Evolutionary conservation across 2,797 vertebrate genomes (phyloP).

Genomic region (Aratinga solstitialis): DNA sequence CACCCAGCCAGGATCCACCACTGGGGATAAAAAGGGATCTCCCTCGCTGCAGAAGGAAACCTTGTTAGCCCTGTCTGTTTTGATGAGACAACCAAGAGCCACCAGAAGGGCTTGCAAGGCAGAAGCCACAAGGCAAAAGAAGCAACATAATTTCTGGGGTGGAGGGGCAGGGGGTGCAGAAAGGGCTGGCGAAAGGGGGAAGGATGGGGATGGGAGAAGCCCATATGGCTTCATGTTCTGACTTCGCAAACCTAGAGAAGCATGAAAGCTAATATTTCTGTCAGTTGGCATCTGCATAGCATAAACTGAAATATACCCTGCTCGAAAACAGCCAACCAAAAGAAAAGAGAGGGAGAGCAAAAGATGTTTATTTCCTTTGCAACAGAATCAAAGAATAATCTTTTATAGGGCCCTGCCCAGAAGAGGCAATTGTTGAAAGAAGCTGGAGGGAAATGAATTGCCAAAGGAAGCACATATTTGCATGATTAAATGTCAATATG

Average conservation of each 20-base stretch:
- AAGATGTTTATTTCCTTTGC: neutral
- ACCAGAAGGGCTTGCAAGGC: neutral
- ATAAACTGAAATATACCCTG: neutral
- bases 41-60: neutral
- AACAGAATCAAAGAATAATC: neutral
- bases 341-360: neutral
- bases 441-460: conserved; percentile 40
- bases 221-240: neutral
- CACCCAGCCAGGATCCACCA: neutral
- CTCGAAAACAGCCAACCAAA: neutral
- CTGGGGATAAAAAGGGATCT: neutral
- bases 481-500: conserved; percentile 55
- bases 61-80: neutral
- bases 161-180: rapidly evolving
- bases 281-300: neutral
- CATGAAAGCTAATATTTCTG: neutral
- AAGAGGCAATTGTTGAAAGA: neutral
- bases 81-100: neutral
- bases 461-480: neutral
- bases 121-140: neutral
- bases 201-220: neutral
- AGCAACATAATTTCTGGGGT: neutral
- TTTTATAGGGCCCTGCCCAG: neutral
- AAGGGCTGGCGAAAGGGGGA: neutral
- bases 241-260: neutral